Base-by-base conservation (phyloP, 2,797 vertebrate species). In the Mallotus villosus region DNA sequence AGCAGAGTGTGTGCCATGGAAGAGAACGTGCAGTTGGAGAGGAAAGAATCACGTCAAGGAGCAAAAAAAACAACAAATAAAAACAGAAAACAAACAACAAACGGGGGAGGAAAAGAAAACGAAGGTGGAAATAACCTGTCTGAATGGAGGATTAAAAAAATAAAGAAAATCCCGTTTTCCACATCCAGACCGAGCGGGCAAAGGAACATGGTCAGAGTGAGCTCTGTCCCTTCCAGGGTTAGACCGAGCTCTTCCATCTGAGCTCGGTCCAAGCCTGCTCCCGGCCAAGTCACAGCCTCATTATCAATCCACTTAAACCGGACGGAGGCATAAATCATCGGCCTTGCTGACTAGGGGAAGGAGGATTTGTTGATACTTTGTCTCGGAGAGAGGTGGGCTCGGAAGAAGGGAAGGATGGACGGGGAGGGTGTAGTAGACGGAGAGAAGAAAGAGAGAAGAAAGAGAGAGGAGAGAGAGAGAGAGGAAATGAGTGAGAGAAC, bases 241-340 rank as follows among this genome's bases (percentile, higher is more conserved):
- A 62, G 60, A 62, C 60, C 0, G 60, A 32, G 60, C 27, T 27
- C 16, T 29, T 24, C 25, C 59, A 61, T 25, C 25, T 27, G 25
- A 19, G 60, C 27, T 27, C 60, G 2, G 60, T 62, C 60, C 16
- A 61, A 25, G 11, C 59, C 59, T 61, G 49, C 53, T 64, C 60
- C 41, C 9, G 3, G 37, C 53, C 53, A 63, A 73, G 70, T 62
- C 71, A 64, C 65, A 58, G 60, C 67, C 57, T 49, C 70, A 61
- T 77, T 73, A 71, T 73, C 59, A 81, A 58, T 75, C 60, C 53
- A 75, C 76, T 73, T 71, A 75, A 72, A 57, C 53, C 57, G 71
- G 68, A 65, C 73, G 21, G 68, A 73, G 59, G 55, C 72, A 77
- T 82, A 73, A 79, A 82, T 77, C 73, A 79, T 59, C 58, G 49